phyloP scores from a whole-genome alignment of 2,113 vertebrate genomes.

The Myrmecobius fasciatus region DNA sequence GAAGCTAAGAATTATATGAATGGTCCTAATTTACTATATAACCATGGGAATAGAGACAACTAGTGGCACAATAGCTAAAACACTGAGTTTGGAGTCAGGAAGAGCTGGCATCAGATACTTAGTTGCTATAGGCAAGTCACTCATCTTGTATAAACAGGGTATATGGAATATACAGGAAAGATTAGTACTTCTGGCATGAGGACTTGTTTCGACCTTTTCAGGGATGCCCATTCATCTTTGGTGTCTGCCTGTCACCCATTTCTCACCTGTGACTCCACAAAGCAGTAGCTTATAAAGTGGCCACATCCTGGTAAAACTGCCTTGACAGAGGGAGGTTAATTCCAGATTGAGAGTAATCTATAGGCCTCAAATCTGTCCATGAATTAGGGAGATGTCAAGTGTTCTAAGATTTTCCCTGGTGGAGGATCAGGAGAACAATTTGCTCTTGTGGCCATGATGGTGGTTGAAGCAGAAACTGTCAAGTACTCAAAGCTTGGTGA shows the following conservation, averaged over 20 bases:
- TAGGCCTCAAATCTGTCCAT: background rate
- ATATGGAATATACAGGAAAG: background rate
- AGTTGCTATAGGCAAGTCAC: background rate
- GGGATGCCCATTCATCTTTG: too few relatives aligned
- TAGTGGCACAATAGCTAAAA: background rate
- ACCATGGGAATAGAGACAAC: background rate
- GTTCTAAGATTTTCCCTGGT: background rate
- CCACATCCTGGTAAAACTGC: background rate
- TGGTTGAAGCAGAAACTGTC: background rate
- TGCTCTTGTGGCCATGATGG: background rate
- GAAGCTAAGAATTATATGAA: background rate
- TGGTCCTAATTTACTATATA: background rate
- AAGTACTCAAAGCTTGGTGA: background rate
- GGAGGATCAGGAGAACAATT: background rate
- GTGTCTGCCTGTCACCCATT: background rate
- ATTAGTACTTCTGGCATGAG: background rate
- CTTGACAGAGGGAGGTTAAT: background rate
- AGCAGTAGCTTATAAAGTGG: background rate
- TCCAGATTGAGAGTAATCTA: background rate
- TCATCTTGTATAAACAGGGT: background rate
- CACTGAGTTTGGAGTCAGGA: background rate
- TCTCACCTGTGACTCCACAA: background rate
- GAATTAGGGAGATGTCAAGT: background rate
- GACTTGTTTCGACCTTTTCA: background rate
- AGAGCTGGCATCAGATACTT: too few relatives aligned